phyloP scores from a whole-genome alignment of 2,888 invertebrate species.

The Drosophila gaucha region DNA sequence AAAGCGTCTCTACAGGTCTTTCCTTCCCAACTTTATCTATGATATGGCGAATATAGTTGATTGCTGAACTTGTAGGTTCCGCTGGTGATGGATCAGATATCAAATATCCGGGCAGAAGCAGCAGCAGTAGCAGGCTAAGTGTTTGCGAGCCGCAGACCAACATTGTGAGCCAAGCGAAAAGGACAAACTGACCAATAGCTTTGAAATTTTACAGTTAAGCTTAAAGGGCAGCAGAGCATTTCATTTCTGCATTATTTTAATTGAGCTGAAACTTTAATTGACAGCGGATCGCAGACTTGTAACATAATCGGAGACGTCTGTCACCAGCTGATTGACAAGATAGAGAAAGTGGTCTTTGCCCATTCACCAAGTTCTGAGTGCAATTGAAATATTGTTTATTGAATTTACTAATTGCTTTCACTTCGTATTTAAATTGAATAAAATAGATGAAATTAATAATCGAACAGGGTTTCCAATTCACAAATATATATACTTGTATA shows the following conservation, averaged over 20 bases:
- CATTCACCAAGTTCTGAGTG: background rate
- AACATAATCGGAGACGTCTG: background rate
- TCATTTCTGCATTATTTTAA: background rate
- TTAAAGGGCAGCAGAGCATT: background rate
- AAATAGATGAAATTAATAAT: too few relatives aligned
- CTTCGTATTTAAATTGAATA: too few relatives aligned
- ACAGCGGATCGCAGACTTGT: too few relatives aligned
- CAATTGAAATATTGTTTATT: background rate
- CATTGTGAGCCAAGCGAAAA: slow-evolving; percentile 10
- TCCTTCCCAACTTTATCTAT: slow-evolving; percentile 8
- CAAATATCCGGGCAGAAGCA: background rate
- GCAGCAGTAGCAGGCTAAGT: background rate
- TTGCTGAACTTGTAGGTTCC: background rate
- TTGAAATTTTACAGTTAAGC: background rate
- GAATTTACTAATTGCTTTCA: too few relatives aligned
- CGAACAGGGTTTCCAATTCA: too few relatives aligned
- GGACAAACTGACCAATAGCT: background rate
- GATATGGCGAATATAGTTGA: slow-evolving; percentile 4
- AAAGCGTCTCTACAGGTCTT: slow-evolving; percentile 1
- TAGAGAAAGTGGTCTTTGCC: background rate
- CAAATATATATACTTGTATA: too few relatives aligned
- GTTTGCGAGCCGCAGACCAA: background rate
- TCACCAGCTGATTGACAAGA: background rate
- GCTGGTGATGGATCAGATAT: background rate
- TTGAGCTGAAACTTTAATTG: too few relatives aligned